These are phyloP conservation scores for Vipera latastei DNA, from an alignment of 2,797 vertebrate genomes.

Conservation along the genomic window DNA sequence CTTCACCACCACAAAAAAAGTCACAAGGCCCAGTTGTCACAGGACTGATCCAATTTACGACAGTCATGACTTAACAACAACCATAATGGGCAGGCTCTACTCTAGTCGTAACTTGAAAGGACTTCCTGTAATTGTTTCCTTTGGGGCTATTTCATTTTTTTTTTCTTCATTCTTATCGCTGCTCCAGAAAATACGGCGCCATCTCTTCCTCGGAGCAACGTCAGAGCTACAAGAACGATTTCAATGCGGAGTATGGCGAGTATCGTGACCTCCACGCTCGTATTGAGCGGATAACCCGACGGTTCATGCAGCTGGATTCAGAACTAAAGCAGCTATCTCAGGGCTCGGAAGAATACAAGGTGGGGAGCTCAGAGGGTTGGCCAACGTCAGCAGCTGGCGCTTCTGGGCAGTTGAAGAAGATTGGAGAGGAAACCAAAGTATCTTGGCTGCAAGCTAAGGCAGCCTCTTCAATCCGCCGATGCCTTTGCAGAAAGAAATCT, in stretches of 20 bases:
- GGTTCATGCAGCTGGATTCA: constrained; percentile 90
- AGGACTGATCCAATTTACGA: not conserved
- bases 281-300: constrained; percentile 92
- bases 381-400: not conserved
- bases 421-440: too few species aligned
- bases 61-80: not conserved
- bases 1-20: not conserved
- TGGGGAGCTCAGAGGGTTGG: constrained; percentile 51
- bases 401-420: not conserved
- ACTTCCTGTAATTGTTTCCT: not conserved
- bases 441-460: not conserved
- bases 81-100: not conserved
- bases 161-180: not conserved
- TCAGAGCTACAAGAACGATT: constrained; percentile 95
- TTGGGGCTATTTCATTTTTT: too few species aligned
- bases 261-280: constrained; percentile 90
- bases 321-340: constrained; percentile 91
- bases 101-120: not conserved
- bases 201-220: constrained; percentile 90
- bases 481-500: not conserved
- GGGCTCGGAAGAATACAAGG: constrained; percentile 95
- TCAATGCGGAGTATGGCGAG: constrained; percentile 92
- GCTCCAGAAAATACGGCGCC: constrained; percentile 85
- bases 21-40: not conserved
- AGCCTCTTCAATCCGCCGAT: not conserved